Percentiles rank a stretch among this genome's conserved stretches.
These are phyloP conservation scores for Centroberyx gerrardi DNA, from an alignment of 2,797 vertebrate species.

Conservation along the genomic window DNA sequence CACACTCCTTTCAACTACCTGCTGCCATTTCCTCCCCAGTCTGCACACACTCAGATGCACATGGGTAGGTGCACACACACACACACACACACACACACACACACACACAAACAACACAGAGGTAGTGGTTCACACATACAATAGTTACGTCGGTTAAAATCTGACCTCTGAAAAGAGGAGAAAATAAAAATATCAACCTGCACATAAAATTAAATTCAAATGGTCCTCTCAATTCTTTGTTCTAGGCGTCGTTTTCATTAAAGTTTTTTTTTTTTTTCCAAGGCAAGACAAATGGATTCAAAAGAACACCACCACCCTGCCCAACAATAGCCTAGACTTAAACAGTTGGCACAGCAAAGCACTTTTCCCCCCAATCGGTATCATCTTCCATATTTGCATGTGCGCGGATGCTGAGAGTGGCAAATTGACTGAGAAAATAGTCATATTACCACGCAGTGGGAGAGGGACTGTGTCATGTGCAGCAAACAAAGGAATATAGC, in stretches of 20 bases:
- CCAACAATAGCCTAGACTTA: conserved; percentile 69
- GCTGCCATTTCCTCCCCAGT: no score
- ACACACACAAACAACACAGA: no score
- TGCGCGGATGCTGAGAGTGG: conserved; percentile 84
- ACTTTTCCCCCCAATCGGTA: conserved; percentile 67
- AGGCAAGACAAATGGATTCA: conserved; percentile 31
- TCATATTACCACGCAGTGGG: conserved; percentile 87
- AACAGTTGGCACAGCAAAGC: conserved; percentile 80
- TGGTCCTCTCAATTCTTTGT: conserved; percentile 35
- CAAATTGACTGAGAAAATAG: conserved; percentile 89
- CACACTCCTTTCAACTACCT: no score
- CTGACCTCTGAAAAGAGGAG: background rate
- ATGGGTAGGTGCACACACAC: no score
- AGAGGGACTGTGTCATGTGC: conserved; percentile 80
- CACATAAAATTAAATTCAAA: conserved; percentile 9
- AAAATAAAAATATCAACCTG: background rate
- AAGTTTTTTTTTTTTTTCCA: conserved; percentile 17
- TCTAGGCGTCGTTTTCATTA: conserved; percentile 1
- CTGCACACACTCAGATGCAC: no score
- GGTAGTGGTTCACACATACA: background rate
- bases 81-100: no score
- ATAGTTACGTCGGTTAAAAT: background rate
- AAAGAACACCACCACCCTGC: conserved; percentile 30
- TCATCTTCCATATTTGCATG: conserved; percentile 85
- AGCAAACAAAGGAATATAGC: conserved; percentile 81